Base-by-base conservation (phyloP, 2,797 vertebrate species). In the Manis pentadactyla region DNA sequence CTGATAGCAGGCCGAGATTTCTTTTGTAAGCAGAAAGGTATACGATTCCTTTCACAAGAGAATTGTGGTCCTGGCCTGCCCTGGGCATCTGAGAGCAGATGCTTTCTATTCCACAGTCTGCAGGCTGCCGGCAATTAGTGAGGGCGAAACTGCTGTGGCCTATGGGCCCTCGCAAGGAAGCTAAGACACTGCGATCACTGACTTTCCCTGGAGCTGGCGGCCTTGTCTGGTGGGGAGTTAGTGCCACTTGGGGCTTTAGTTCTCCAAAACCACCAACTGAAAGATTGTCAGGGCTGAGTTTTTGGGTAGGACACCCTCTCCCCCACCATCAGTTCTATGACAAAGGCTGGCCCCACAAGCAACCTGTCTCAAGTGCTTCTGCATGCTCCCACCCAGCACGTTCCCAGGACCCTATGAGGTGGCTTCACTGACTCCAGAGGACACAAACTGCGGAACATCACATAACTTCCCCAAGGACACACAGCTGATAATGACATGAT, bases 191-290 rank as follows among this genome's bases (percentile, higher is more conserved):
- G 34, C 63, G 39, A 21, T 37, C 8, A 8, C 15, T 27, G 87
- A 17, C 25, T 31, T 21, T 39, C 55, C 49, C 37, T 1, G 3
- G 55, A 73, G 29, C 15, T 31, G 42, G 63, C 19, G 25, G 37
- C 4, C 1, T 39, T 15, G 23, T 73, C 25, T 31, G 9, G 37
- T 11, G 64, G 64, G 42, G 31, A 21, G 1, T 0, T 2, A 0
- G 18, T 19, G 64, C 7, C 39, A 15, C 23, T 5, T 7, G 3
- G 23, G 79, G n/a, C 64, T 53, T 12, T 55, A 66, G 63, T 31
- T 95, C 51, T 87, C 89, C 63, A 64, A 61, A 90, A 61, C 53
- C 39, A 49, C 9, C 5, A 14, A 19, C 59, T 46, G 29, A 57
- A 39, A 83, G 71, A 34, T 13, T 3, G 42, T 51, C 27, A 39